A percentile compares a stretch with the other conserved stretches of the same genome.
phyloP scores from a whole-genome alignment of 2,888 invertebrate species.

The Caradrina clavipalpis region DNA sequence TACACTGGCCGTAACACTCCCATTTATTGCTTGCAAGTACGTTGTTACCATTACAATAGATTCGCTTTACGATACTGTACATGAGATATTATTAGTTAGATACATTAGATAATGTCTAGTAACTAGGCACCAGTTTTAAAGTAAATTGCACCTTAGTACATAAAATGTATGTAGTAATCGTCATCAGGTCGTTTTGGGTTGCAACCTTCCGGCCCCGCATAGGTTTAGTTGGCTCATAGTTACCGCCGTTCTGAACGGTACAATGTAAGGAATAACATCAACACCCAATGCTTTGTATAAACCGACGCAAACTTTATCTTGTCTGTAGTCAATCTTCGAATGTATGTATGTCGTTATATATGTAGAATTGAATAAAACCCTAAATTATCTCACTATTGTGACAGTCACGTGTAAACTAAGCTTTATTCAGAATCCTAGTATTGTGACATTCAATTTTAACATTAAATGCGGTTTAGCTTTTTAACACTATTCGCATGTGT shows the following conservation, averaged over 20 bases:
- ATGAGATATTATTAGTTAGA: conserved; percentile 85
- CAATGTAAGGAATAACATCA: conserved; percentile 87
- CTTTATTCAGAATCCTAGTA: conserved; percentile 64
- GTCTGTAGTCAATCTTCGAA: conserved; percentile 72
- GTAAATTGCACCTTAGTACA: conserved; percentile 78
- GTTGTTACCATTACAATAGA: conserved; percentile 54
- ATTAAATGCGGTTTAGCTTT: conserved; percentile 73
- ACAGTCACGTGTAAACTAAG: conserved; percentile 64
- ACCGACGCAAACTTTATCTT: conserved; percentile 72
- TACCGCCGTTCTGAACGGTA: conserved; percentile 83
- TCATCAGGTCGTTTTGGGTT: conserved; percentile 74
- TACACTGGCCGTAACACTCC: conserved; percentile 29
- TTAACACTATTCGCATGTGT: conserved; percentile 82
- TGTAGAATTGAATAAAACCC: conserved; percentile 69
- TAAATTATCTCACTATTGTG: conserved; percentile 63
- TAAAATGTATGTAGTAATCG: conserved; percentile 68
- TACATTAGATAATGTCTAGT: conserved; percentile 66
- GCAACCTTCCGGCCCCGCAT: conserved; percentile 70
- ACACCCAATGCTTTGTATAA: conserved; percentile 82
- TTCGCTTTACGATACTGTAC: conserved; percentile 80
- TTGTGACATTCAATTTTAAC: conserved; percentile 62
- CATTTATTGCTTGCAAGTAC: conserved; percentile 46
- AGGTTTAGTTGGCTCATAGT: conserved; percentile 81
- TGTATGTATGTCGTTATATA: conserved; percentile 71
- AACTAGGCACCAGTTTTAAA: conserved; percentile 74